These are phyloP conservation scores for Thelaira solivaga DNA, from an alignment of 2,888 invertebrate species.

Conservation along the genomic window DNA sequence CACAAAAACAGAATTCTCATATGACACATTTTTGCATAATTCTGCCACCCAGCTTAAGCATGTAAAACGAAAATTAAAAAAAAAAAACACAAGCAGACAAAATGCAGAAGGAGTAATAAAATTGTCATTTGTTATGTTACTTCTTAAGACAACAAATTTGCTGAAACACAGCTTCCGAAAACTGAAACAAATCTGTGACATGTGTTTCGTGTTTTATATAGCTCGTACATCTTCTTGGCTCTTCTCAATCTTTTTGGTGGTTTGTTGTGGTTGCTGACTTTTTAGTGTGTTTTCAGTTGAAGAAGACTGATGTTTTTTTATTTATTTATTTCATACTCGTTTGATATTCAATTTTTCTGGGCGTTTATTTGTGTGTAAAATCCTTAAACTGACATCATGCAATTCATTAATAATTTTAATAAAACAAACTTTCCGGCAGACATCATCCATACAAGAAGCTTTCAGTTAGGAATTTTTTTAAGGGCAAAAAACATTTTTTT, in stretches of 20 bases:
- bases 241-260: not conserved
- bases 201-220: constrained; percentile 69
- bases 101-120: constrained; percentile 32
- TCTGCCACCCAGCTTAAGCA: constrained; percentile 53
- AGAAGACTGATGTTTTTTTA: constrained; percentile 38
- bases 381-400: constrained; percentile 57
- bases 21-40: constrained; percentile 47
- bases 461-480: no score
- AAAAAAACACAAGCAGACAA: not conserved
- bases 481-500: no score
- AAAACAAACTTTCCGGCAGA: constrained; percentile 8
- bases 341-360: constrained; percentile 28
- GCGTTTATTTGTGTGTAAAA: constrained; percentile 26
- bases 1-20: constrained; percentile 11
- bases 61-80: not conserved
- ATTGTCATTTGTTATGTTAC: constrained; percentile 52
- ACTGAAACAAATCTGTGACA: constrained; percentile 76
- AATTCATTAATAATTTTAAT: constrained; percentile 59
- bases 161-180: constrained; percentile 75
- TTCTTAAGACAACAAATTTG: constrained; percentile 68
- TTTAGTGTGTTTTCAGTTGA: not conserved
- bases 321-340: constrained; percentile 1
- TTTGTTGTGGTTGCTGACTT: not conserved
- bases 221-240: not conserved
- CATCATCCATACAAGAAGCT: not conserved